A percentile compares a stretch with the other conserved stretches of the same genome.
phyloP scores from a whole-genome alignment of 2,888 invertebrate species.

The Dioctria rufipes region DNA sequence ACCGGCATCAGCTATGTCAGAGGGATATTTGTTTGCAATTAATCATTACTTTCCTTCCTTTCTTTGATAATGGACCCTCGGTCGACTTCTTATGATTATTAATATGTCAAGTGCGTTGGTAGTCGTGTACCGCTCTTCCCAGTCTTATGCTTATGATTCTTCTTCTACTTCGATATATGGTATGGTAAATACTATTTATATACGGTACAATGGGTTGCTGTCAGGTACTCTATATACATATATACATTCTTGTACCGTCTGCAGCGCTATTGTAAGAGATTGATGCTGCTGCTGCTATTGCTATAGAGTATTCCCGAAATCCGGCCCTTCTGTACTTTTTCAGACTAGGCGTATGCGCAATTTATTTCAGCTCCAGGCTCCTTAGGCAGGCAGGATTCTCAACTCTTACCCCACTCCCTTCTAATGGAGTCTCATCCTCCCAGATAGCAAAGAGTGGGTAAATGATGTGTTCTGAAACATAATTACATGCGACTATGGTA shows the following conservation, averaged over 20 bases:
- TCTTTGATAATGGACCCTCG: constrained; percentile 53
- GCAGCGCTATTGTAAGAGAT: constrained; percentile 47
- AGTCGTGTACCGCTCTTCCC: neutral
- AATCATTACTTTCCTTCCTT: constrained; percentile 54
- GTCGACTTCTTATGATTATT: constrained; percentile 54
- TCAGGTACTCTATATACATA: too few relatives aligned
- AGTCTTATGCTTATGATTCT: neutral
- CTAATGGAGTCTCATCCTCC: neutral
- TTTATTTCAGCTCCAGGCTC: constrained; percentile 39
- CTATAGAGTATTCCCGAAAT: constrained; percentile 8
- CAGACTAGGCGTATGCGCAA: constrained; percentile 39
- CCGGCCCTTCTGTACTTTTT: constrained; percentile 1
- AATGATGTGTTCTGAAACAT: constrained; percentile 51
- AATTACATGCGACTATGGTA: constrained; percentile 51
- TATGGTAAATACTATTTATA: neutral
- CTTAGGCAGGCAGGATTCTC: neutral
- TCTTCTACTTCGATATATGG: neutral
- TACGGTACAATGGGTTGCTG: neutral
- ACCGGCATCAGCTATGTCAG: constrained; percentile 48
- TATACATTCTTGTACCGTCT: constrained; percentile 18
- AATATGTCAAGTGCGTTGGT: constrained; percentile 48
- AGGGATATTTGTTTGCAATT: constrained; percentile 56
- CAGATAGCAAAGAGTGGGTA: neutral
- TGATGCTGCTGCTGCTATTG: neutral
- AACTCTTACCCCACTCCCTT: neutral